Base-by-base conservation (phyloP, 2,888 invertebrate genomes). In the Chrysina gloriosa region DNA sequence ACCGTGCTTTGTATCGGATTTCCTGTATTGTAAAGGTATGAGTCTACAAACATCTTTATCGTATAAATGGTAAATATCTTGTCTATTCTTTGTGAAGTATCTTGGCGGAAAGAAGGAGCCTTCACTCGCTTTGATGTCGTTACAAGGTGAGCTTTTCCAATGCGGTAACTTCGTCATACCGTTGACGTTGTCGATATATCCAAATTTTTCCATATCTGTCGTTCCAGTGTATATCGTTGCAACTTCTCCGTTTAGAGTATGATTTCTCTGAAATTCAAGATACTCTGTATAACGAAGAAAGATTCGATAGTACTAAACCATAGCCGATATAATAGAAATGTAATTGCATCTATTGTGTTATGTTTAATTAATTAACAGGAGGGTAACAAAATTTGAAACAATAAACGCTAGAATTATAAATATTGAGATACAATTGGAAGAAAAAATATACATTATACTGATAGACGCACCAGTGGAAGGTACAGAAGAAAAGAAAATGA, bases 21-120 rank as follows among this genome's bases (percentile, higher is more conserved):
- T 85, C 14, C 89, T 84, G 80, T 93, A 94, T 72, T 90, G 85
- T 68, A 95, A 80, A 0, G 94, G 94, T 75, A 94, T 82, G 0
- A 91, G 89, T 68, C 95, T 87, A 79, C 96, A 96, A 45, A 96
- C 82, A 79, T 96, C 95, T 79, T 94, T 94, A 78, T 95, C 94
- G 81, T 93, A 96, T 0, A 96, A 83, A 73, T 92, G 87, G 11
- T 94, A 88, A 0, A 88, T 83, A 78, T 94, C 90, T 0, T 88
- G 84, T 67, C 89, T 88, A 5, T 66, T 25, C 50, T 81, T 81
- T 14, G 92, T 92, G 69, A 88, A 84, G 31, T 90, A 87, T 0
- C 93, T 86, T 0, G 94, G 94, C 0, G 94, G 94, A 79, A 94
- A 95, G 82, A 95, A 93, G 0, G 94, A 94, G 0, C 94, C 94